Evolutionary conservation across 2,113 vertebrate genomes (phyloP).

Genomic region (Callocephalon fimbriatum): DNA sequence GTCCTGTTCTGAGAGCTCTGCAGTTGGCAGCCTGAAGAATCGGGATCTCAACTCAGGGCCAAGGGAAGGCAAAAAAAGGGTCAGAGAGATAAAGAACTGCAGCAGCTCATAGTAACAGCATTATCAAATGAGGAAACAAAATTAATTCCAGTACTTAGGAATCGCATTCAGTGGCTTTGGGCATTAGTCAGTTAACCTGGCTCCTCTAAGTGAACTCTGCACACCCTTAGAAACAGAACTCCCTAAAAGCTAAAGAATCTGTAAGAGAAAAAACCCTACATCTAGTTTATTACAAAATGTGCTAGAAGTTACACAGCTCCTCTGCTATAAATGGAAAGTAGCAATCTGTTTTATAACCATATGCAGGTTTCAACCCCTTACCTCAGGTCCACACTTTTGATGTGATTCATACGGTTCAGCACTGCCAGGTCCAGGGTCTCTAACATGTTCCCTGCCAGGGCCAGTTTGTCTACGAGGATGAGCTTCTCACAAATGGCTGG

Average conservation of each 20-base stretch:
- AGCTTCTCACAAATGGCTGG: slow-evolving; percentile 88
- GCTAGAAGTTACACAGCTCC: background rate
- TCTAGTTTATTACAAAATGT: background rate
- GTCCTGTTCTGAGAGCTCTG: background rate
- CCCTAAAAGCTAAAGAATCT: background rate
- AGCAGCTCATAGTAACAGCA: background rate
- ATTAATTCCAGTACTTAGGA: background rate
- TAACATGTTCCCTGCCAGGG: slow-evolving; percentile 90
- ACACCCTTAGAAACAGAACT: background rate
- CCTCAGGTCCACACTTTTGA: slow-evolving; percentile 92
- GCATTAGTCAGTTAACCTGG: background rate
- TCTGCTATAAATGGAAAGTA: background rate
- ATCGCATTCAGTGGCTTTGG: background rate
- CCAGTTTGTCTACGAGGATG: slow-evolving; percentile 83
- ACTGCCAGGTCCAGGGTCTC: slow-evolving; percentile 81
- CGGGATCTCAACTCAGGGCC: background rate
- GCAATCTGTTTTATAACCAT: background rate
- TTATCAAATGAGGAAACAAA: background rate
- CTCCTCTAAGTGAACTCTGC: background rate
- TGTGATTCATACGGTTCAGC: slow-evolving; percentile 84
- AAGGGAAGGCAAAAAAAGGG: background rate
- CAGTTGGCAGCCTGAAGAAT: background rate
- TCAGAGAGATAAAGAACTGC: background rate
- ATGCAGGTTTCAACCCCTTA: slow-evolving; percentile 50
- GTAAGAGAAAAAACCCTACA: background rate